Evolutionary conservation across 2,797 vertebrate species (phyloP).

Genomic region (Liasis olivaceus): DNA sequence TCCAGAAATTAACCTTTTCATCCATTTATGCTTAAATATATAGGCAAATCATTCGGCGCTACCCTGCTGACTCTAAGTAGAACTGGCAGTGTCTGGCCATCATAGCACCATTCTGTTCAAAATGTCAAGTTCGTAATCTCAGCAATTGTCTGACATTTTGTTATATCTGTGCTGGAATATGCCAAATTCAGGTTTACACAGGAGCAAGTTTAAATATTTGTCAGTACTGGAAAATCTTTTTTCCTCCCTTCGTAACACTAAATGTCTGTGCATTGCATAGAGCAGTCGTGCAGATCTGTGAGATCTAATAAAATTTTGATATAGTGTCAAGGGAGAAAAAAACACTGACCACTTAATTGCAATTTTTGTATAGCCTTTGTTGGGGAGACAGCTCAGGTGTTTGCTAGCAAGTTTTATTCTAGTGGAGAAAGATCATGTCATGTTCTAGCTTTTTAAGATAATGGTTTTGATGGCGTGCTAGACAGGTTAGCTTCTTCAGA

Average conservation of each 20-base stretch:
- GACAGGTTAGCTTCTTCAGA: background rate
- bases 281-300: background rate
- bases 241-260: no score
- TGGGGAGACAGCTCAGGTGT: background rate
- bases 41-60: background rate
- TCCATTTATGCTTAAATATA: background rate
- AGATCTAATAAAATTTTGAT: background rate
- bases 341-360: background rate
- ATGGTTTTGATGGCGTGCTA: no score
- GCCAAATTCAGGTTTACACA: background rate
- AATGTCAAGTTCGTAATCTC: background rate
- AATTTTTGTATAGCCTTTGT: background rate
- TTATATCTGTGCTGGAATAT: background rate
- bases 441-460: background rate
- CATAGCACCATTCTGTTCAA: background rate
- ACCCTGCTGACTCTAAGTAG: background rate
- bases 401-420: background rate
- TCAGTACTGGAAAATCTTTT: background rate
- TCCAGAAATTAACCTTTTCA: background rate
- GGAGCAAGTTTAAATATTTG: conserved; percentile 1
- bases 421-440: background rate
- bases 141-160: background rate
- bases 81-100: background rate
- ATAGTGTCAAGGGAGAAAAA: background rate
- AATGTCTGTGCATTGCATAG: background rate